Evolutionary conservation across 2,113 vertebrate genomes (phyloP), one percentile per base, ranked within the genome.

Genomic region (Kryptolebias marmoratus): DNA sequence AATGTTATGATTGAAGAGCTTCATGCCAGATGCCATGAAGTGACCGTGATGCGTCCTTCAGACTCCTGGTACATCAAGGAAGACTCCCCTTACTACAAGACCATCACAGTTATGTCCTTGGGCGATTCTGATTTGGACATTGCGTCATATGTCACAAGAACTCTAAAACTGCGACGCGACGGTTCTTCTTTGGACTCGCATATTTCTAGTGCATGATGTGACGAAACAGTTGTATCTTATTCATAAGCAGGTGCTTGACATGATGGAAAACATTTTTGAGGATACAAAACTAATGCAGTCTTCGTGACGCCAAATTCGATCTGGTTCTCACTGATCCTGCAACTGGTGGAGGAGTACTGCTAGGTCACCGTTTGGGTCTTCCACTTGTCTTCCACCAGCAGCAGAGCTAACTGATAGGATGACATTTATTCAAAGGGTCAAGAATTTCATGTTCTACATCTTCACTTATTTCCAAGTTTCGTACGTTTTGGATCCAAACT

Each of bases 61-160:
- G 73, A 85, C 10, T 52, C 50, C 69, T 87, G 84, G 88, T 87
- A 88, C 85, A 90, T 90, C 79, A 78, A 88, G 54, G n/a, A 75
- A 0, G 76, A 88, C 1, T 88, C 90, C 2, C 70, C 65, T 5
- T 12, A 77, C 59, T 89, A 89, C 74, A 81, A 68, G 15, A 31
- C 77, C 59, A 84, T 91, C 61, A 73, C 64, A 0, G 0, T 89
- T 0, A 63, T 56, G 1, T 55, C 1, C 13, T 4, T 63, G 0
- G 0, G 0, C 2, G 87, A 79, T 6, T 80, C 87, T 39, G 57
- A 79, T 28, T 2, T 66, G 3, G 18, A 78, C n/a, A 0, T 89
- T 12, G 80, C 63, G 0, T 10, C 0, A 18, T 89, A 72, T 16
- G 30, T 42, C 0, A 42, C 0, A 0, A 42, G 0, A 2, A 47